Percentiles rank a stretch among this genome's conserved stretches.
Evolutionary conservation across 2,797 vertebrate genomes (phyloP).

Genomic region (Helostoma temminkii): DNA sequence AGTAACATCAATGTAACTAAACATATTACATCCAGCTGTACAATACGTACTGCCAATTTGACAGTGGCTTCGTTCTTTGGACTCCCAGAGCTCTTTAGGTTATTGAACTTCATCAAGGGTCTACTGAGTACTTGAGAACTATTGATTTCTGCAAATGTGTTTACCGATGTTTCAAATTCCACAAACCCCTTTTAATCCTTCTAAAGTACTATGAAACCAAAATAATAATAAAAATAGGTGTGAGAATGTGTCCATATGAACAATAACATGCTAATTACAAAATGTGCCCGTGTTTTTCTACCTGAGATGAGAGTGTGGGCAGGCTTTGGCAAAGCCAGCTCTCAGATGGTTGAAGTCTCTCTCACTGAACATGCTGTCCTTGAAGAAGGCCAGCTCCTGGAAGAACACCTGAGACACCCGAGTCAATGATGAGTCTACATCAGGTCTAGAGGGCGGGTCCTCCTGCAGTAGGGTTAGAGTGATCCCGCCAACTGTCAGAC

Average conservation of each 20-base stretch:
- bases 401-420: constrained; percentile 88
- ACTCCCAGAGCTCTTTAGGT: too few species aligned
- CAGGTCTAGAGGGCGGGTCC: constrained; percentile 61
- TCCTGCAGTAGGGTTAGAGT: constrained; percentile 89
- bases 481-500: constrained; percentile 89
- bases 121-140: too few species aligned
- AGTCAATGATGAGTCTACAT: constrained; percentile 68
- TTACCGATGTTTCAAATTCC: too few species aligned
- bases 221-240: too few species aligned
- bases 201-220: too few species aligned
- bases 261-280: background rate
- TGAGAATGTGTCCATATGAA: background rate
- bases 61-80: too few species aligned
- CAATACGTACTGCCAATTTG: too few species aligned
- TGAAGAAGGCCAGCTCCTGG: constrained; percentile 85
- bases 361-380: constrained; percentile 89
- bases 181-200: too few species aligned
- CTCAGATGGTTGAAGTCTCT: constrained; percentile 89
- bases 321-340: constrained; percentile 87
- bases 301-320: constrained; percentile 90
- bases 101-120: too few species aligned
- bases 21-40: too few species aligned
- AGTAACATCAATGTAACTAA: too few species aligned
- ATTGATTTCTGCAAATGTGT: too few species aligned
- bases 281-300: constrained; percentile 56